These are phyloP conservation scores for Drosophila heteroneura DNA, from an alignment of 2,888 invertebrate species.

Conservation along the genomic window DNA sequence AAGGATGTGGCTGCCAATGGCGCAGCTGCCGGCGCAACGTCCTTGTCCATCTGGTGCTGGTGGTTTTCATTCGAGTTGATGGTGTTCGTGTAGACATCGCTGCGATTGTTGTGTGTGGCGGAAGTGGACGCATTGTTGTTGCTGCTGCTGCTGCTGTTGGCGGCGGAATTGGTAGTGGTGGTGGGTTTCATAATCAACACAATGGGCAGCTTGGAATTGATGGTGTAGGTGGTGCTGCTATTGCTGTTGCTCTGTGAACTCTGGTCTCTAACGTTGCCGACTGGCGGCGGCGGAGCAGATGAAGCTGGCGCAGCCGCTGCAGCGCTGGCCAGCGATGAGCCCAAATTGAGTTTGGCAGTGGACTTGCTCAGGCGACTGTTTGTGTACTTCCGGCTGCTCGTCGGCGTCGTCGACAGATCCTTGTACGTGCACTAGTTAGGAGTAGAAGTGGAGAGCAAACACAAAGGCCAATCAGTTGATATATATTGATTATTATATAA, in stretches of 20 bases:
- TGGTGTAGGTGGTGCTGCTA: constrained; percentile 22
- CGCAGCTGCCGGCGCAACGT: constrained; percentile 25
- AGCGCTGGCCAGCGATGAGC: constrained; percentile 68
- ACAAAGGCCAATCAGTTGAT: not conserved
- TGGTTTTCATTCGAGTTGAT: constrained; percentile 83
- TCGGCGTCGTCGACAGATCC: constrained; percentile 84
- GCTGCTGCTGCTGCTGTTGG: constrained; percentile 20
- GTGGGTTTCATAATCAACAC: constrained; percentile 62
- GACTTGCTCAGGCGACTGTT: constrained; percentile 84
- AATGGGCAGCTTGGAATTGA: constrained; percentile 32
- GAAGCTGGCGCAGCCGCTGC: not conserved
- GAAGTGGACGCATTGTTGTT: constrained; percentile 42
- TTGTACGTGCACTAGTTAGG: constrained; percentile 80
- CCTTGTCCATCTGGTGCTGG: constrained; percentile 48
- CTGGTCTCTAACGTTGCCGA: constrained; percentile 32
- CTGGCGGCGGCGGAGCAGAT: constrained; percentile 35
- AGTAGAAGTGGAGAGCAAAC: not conserved
- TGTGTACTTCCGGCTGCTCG: constrained; percentile 83
- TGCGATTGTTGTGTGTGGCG: constrained; percentile 32
- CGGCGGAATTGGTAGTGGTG: constrained; percentile 23
- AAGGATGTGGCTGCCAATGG: constrained; percentile 42
- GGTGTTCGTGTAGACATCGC: constrained; percentile 81
- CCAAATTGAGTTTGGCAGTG: constrained; percentile 85
- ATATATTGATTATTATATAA: not conserved
- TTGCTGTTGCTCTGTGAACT: constrained; percentile 31